Base-by-base conservation (phyloP, 2,113 vertebrate genomes). In the Tringa solitaria region DNA sequence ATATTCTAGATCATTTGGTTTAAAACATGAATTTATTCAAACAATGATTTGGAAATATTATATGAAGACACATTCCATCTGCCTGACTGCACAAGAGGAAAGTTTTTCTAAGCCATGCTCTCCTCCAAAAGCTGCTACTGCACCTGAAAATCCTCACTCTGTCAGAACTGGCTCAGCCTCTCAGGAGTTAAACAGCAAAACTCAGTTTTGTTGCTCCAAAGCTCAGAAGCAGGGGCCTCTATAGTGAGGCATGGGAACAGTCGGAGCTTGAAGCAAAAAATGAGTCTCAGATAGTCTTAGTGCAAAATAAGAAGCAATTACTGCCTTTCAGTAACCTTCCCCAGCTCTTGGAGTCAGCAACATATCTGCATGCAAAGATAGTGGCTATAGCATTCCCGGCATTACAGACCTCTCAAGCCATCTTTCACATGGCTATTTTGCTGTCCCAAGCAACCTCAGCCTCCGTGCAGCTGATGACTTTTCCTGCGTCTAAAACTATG, bases 321-420 rank as follows among this genome's bases (percentile, higher is more conserved):
- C 7, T 24, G 53, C 41, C 32, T 87, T 28, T 56, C 64, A 48
- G 50, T 30, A 53, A 72, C n/a, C 87, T 54, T 45, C 41, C 32
- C 24, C 46, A 45, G 72, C 72, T 83, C 59, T 12, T 23, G 27
- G 17, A 68, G 26, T 22, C 79, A 30, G 57, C 48, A 41, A 4
- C 3, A 8, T 5, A n/a, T 35, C 73, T 7, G 28, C 35, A 19
- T 1, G 8, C 79, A 41, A 20, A 75, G 68, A 43, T 2, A 48
- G 54, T 0, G 15, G 24, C 54, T 39, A 12, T 1, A 57, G 73
- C 48, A 15, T 37, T 56, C 48, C 41, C 0, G 1, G 35, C 33
- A 28, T 28, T 11, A 12, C 20, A 17, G 56, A 59, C 56, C 61
- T 46, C 67, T 68, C 48, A 39, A 39, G 20, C 39, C n/a, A 56